Conservation (phyloP, 2,797 vertebrate genomes). For the Apodemus agrarius region DNA sequence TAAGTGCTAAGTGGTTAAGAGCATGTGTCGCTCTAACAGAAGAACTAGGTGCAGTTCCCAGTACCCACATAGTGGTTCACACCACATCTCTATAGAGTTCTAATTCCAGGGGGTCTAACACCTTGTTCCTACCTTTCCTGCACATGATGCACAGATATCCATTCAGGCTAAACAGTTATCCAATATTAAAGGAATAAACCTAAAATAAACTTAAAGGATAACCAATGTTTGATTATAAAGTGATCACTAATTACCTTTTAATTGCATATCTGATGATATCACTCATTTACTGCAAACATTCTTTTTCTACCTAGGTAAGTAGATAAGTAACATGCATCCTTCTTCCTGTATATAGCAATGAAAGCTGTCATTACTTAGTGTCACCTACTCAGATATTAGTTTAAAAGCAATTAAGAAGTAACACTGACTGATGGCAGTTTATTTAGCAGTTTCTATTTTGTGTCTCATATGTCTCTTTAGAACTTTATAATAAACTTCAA, state of each 20-base stretch:
- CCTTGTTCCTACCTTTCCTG: not conserved
- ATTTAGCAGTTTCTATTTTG: slow-evolving; percentile 44
- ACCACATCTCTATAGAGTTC: not conserved
- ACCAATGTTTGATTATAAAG: not conserved
- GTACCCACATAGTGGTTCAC: not conserved
- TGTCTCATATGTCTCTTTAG: slow-evolving; percentile 14
- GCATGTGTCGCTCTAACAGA: not conserved
- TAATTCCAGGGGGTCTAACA: not conserved
- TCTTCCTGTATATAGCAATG: not conserved
- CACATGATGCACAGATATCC: not conserved
- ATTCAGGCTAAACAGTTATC: not conserved
- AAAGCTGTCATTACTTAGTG: not conserved
- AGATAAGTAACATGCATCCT: not conserved
- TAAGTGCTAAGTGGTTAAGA: not conserved
- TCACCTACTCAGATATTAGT: slow-evolving; percentile 38
- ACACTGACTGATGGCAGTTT: not conserved
- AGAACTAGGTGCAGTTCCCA: no score
- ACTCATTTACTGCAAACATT: slow-evolving; percentile 40
- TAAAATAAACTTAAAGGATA: not conserved
- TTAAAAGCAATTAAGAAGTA: slow-evolving; percentile 8
- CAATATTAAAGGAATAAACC: not conserved
- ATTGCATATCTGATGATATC: not conserved
- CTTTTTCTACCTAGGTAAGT: not conserved
- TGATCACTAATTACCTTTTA: not conserved
- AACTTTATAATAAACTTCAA: slow-evolving; percentile 46